phyloP scores from a whole-genome alignment of 2,113 vertebrate species.

The Alexandromys fortis region DNA sequence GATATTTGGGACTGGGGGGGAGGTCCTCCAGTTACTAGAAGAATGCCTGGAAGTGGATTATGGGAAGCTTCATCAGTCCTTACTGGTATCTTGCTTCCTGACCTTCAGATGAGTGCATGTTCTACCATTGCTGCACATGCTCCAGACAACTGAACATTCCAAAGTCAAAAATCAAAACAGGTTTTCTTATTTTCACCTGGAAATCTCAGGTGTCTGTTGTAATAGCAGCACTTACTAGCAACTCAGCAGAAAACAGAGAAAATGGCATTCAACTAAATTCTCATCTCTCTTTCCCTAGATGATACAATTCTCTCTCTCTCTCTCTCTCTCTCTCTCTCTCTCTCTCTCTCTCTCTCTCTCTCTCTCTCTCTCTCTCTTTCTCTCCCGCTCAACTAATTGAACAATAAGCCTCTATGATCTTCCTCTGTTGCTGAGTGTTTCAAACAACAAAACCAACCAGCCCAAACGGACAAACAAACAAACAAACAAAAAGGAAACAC shows the following conservation, averaged over 20 bases:
- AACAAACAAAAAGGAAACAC: too few relatives aligned
- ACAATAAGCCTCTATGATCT: constrained; percentile 24
- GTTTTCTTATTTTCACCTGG: not conserved
- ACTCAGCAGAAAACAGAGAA: not conserved
- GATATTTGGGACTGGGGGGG: too few relatives aligned
- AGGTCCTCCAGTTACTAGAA: not conserved
- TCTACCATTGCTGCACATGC: too few relatives aligned
- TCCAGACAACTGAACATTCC: not conserved
- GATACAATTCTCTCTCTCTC: not conserved
- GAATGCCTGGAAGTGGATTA: not conserved
- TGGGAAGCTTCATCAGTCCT: not conserved
- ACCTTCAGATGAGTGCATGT: not conserved
- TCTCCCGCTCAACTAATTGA: constrained; percentile 31
- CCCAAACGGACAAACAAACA: not conserved
- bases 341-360: too few relatives aligned
- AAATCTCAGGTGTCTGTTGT: not conserved
- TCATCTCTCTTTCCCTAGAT: not conserved
- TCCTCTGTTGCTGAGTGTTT: constrained; percentile 34
- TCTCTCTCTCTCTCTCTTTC: too few relatives aligned
- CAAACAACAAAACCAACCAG: not conserved
- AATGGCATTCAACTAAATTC: not conserved
- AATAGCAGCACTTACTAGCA: not conserved
- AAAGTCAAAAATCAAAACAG: not conserved
- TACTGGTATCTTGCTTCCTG: not conserved
- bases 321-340: not conserved